Percentiles rank a stretch among this genome's conserved stretches.
These are phyloP conservation scores for Campaea margaritaria DNA, from an alignment of 2,888 invertebrate genomes.

Conservation along the genomic window DNA sequence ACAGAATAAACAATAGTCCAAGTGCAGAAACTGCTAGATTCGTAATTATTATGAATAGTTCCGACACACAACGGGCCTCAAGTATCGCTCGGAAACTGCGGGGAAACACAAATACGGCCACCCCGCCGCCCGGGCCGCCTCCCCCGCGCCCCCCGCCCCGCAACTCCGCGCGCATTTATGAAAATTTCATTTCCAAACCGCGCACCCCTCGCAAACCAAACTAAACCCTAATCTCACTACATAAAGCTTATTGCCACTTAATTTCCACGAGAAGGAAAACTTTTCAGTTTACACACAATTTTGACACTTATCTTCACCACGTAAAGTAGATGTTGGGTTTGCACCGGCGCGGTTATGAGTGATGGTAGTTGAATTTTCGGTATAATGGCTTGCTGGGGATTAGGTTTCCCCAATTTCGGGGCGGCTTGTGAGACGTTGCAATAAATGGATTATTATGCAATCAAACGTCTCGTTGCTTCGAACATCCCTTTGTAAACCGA, in stretches of 20 bases:
- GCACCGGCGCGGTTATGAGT: slow-evolving; percentile 57
- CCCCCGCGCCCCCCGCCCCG: slow-evolving; percentile 39
- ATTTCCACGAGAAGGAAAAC: slow-evolving; percentile 62
- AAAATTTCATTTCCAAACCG: slow-evolving; percentile 82
- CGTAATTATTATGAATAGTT: slow-evolving; percentile 78
- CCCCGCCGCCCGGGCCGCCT: slow-evolving; percentile 39
- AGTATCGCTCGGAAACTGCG: slow-evolving; percentile 69
- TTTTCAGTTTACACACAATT: slow-evolving; percentile 52
- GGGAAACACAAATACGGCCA: slow-evolving; percentile 74
- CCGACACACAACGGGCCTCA: slow-evolving; percentile 66
- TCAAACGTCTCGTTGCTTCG: slow-evolving; percentile 59
- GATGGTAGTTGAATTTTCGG: slow-evolving; percentile 73
- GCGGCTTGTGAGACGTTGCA: slow-evolving; percentile 71
- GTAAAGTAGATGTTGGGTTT: slow-evolving; percentile 58
- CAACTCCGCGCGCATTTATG: slow-evolving; percentile 69
- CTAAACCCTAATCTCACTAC: slow-evolving; percentile 70
- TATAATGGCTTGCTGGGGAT: slow-evolving; percentile 81
- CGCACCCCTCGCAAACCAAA: slow-evolving; percentile 63
- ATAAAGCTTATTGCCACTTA: slow-evolving; percentile 74
- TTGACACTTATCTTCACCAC: slow-evolving; percentile 59
- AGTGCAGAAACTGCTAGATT: slow-evolving; percentile 43
- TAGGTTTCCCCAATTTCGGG: slow-evolving; percentile 78
- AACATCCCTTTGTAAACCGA: slow-evolving; percentile 34
- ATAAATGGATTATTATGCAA: slow-evolving; percentile 80
- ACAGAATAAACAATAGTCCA: too few species aligned